phyloP scores from a whole-genome alignment of 2,888 invertebrate species.

The Seladonia tumulorum region DNA sequence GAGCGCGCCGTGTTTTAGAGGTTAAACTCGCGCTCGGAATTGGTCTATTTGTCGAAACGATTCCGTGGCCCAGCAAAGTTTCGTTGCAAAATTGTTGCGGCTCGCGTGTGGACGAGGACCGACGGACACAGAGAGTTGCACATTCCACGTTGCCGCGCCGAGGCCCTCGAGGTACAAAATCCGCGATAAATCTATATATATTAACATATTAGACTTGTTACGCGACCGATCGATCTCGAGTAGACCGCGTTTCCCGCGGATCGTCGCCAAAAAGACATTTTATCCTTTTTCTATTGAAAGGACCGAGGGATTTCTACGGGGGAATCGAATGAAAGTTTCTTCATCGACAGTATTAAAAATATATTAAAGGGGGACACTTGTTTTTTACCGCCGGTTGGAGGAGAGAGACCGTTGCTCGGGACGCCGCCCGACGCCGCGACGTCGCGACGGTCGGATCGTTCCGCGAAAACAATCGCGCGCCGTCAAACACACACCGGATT shows the following conservation, averaged over 20 bases:
- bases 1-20: too few relatives aligned
- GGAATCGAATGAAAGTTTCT: constrained; percentile 65
- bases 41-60: not conserved
- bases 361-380: constrained; percentile 36
- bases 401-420: constrained; percentile 21
- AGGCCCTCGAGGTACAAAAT: constrained; percentile 62
- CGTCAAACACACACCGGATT: not conserved
- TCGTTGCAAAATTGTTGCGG: not conserved
- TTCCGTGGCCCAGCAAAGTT: not conserved
- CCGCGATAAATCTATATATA: constrained; percentile 47
- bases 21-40: not conserved
- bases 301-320: constrained; percentile 55
- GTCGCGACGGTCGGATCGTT: not conserved
- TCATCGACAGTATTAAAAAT: constrained; percentile 64
- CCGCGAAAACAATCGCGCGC: not conserved
- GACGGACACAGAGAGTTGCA: constrained; percentile 38
- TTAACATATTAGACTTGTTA: constrained; percentile 46
- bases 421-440: constrained; percentile 16
- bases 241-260: constrained; percentile 39
- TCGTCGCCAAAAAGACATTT: constrained; percentile 53
- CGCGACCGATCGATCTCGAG: constrained; percentile 50
- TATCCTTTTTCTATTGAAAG: constrained; percentile 60
- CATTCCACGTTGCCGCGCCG: constrained; percentile 54
- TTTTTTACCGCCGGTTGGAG: constrained; percentile 8
- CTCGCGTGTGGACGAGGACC: constrained; percentile 46